Evolutionary conservation across 2,113 vertebrate species (phyloP), one percentile per base, ranked within the genome.

Genomic region (Cephalopterus ornatus): DNA sequence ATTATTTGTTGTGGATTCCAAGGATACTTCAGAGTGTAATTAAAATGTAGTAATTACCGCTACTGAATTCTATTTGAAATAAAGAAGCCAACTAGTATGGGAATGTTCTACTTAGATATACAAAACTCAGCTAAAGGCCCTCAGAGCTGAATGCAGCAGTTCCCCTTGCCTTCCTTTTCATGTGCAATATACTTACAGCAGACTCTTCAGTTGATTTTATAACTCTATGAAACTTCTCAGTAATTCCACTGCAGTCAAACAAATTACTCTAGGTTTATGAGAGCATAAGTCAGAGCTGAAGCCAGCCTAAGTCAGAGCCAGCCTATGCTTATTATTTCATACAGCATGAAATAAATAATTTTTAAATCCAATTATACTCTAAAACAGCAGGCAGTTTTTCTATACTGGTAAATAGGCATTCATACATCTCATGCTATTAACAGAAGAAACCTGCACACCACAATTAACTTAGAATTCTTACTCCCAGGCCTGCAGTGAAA

Each of bases 211-310:
- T 12, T 83, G 49, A 89, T 79, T 90, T 92, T 85, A 23, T 52
- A 83, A 84, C 44, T 85, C 61, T 55, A 1, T 62, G 75, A 33
- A 88, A 65, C 53, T 93, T 75, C 63, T 80, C 32, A 80, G 75
- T 83, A 79, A 94, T 96, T 85, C 44, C 21, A 88, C 8, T 76
- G 28, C 71, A 94, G 67, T 73, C 47, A 94, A 85, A 93, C 41
- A 92, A 92, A 90, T 92, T 53, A 89, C 61, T 91, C 50, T 18
- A 79, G 53, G 86, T 80, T 97, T 89, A 93, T 79, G 74, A 65
- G 24, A 89, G 5, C 37, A 2, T 74, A 92, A 81, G 67, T 82
- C 82, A 94, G 53, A 79, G 39, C 67, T 88, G 75, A 89, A 92
- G 72, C 46, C 72, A 80, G 59, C 52, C 72, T 78, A 46, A 46